Evolutionary conservation across 2,888 invertebrate species (phyloP).

Genomic region (Ariolimax columbianus): DNA sequence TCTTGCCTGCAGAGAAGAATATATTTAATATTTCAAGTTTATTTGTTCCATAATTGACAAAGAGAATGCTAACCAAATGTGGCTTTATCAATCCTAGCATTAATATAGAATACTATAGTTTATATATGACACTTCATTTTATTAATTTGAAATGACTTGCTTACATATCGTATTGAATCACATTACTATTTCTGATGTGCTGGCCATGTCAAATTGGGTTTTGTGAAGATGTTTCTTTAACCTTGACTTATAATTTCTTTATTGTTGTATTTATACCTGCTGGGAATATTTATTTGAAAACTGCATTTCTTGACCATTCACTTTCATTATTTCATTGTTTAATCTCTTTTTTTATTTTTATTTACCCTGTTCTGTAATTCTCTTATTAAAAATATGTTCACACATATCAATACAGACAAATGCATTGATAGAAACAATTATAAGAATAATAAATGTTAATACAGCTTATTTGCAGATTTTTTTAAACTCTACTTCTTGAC

Average conservation of each 20-base stretch:
- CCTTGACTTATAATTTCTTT: not conserved
- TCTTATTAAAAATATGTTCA: not conserved
- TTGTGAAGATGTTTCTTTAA: conserved; percentile 11
- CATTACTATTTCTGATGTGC: conserved; percentile 38
- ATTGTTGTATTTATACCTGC: not conserved
- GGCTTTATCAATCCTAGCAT: no score
- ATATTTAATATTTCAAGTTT: no score
- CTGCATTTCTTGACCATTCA: not conserved
- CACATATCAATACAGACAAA: not conserved
- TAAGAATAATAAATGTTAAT: not conserved
- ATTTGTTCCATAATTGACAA: no score
- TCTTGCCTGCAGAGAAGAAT: no score
- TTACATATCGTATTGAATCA: not conserved
- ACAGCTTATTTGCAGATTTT: not conserved
- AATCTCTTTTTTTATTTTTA: no score
- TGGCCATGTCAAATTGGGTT: conserved; percentile 29
- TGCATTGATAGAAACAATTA: not conserved
- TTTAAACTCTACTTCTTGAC: no score
- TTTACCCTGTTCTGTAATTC: not conserved
- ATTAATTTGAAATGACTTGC: no score
- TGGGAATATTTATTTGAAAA: not conserved
- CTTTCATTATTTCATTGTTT: not conserved
- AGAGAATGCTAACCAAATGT: no score
- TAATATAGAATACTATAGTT: no score
- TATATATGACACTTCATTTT: no score